Percentiles rank a stretch among this genome's conserved stretches.
phyloP scores from a whole-genome alignment of 1,140 invertebrate species.

The Drosophila quadrilineata region DNA sequence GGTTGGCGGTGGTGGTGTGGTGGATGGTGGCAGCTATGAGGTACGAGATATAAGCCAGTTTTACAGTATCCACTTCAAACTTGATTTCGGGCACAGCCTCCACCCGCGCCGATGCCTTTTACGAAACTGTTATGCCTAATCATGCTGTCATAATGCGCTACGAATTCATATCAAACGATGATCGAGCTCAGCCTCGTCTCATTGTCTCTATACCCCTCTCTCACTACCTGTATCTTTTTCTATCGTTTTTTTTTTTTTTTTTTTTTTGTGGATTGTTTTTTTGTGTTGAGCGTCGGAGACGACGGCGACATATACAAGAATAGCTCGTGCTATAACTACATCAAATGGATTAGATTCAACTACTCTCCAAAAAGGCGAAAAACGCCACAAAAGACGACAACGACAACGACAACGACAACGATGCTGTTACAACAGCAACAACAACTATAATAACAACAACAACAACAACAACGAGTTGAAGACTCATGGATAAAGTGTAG shows the following conservation, averaged over 20 bases:
- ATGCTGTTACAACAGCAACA: slow-evolving; percentile 40
- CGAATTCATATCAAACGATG: slow-evolving; percentile 80
- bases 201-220: too few species aligned
- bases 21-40: background rate
- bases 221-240: slow-evolving; percentile 64
- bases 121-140: slow-evolving; percentile 81
- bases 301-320: slow-evolving; percentile 69
- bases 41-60: slow-evolving; percentile 55
- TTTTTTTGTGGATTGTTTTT: slow-evolving; percentile 49
- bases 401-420: slow-evolving; percentile 35
- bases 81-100: slow-evolving; percentile 70
- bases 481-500: slow-evolving; percentile 56
- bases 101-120: slow-evolving; percentile 63
- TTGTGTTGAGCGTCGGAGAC: slow-evolving; percentile 23
- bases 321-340: slow-evolving; percentile 80
- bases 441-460: slow-evolving; percentile 15
- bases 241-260: slow-evolving; percentile 54
- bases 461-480: slow-evolving; percentile 33
- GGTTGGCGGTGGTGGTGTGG: background rate
- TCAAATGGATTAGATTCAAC: slow-evolving; percentile 80
- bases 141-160: slow-evolving; percentile 81
- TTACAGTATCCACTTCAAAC: slow-evolving; percentile 67
- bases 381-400: slow-evolving; percentile 66
- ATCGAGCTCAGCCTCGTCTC: slow-evolving; percentile 76
- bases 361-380: slow-evolving; percentile 76